A percentile compares a stretch with the other conserved stretches of the same genome.
Conservation (phyloP, 2,797 vertebrate species). For the Artibeus jamaicensis region DNA sequence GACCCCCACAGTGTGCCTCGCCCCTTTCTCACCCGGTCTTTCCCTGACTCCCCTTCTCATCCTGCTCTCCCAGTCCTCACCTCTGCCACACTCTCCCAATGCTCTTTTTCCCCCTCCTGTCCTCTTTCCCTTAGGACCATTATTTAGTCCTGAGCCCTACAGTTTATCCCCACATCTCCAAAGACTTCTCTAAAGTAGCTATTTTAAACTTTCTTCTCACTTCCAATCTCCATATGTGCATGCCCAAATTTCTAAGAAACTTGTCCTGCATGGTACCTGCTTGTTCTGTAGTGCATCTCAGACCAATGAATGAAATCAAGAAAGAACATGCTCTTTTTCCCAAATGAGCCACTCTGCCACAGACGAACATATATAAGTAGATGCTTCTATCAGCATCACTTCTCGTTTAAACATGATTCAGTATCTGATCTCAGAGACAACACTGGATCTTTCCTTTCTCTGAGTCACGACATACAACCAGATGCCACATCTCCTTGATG, state of each 20-base stretch:
- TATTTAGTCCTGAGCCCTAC: not conserved
- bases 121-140: not conserved
- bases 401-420: not conserved
- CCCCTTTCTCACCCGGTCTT: fast-evolving
- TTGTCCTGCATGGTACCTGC: not conserved
- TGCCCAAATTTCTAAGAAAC: not conserved
- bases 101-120: not conserved
- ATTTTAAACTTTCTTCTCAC: not conserved
- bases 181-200: not conserved
- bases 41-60: not conserved
- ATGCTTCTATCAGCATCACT: not conserved
- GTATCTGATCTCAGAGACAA: not conserved
- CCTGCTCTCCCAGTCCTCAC: not conserved
- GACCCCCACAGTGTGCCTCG: fast-evolving
- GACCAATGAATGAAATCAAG: not conserved
- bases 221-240: not conserved
- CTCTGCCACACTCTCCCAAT: too few species aligned
- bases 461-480: not conserved
- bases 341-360: not conserved
- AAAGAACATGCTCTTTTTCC: not conserved
- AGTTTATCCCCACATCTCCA: not conserved
- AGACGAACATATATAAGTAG: not conserved
- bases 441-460: not conserved
- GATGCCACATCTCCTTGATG: fast-evolving
- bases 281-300: too few species aligned